Evolutionary conservation across 2,797 vertebrate species (phyloP).

Genomic region (Hyperoplus immaculatus): DNA sequence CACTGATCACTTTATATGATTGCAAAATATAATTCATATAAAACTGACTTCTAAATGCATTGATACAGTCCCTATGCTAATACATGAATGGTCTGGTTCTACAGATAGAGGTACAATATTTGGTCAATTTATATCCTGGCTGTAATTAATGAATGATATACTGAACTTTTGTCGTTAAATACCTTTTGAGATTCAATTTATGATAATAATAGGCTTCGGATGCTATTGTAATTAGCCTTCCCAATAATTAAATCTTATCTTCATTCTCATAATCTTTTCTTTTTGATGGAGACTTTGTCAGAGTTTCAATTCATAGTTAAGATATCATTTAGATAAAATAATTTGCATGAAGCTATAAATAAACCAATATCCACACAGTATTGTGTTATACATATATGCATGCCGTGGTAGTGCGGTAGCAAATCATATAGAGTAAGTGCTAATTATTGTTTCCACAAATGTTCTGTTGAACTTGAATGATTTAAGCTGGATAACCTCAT

Average conservation of each 20-base stretch:
- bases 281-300: constrained; percentile 16
- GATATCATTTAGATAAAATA: constrained; percentile 50
- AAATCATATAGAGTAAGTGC: background rate
- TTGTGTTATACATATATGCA: background rate
- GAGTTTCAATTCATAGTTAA: constrained; percentile 30
- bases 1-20: background rate
- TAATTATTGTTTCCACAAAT: background rate
- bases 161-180: background rate
- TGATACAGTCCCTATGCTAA: background rate
- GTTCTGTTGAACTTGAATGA: constrained; percentile 4
- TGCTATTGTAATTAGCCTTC: constrained; percentile 41
- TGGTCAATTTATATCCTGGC: background rate
- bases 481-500: constrained; percentile 16
- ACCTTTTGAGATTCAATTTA: constrained; percentile 39
- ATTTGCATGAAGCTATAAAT: constrained; percentile 15
- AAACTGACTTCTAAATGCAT: background rate
- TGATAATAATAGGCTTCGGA: constrained; percentile 19
- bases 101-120: background rate
- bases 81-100: background rate
- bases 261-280: constrained; percentile 24
- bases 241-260: constrained; percentile 42
- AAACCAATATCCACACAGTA: background rate
- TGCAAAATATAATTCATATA: background rate
- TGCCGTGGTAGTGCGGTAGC: background rate
- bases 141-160: constrained; percentile 2